phyloP scores from a whole-genome alignment of 1,140 invertebrate species.

The Zelostemma sp. region DNA sequence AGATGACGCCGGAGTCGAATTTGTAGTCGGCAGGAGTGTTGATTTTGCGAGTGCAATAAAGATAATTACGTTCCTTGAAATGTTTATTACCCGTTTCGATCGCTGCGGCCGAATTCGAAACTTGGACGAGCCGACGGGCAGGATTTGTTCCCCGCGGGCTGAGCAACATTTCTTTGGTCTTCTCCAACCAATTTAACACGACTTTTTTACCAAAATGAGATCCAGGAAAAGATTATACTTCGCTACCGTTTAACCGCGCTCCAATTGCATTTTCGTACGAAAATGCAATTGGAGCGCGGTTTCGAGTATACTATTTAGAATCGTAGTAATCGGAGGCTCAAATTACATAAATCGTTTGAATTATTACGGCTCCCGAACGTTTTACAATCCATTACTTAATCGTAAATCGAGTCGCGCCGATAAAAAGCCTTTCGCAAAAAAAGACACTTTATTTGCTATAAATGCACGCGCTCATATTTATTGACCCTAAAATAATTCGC shows the following conservation, averaged over 20 bases:
- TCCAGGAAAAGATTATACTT: not conserved
- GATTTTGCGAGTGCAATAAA: not conserved
- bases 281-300: not conserved
- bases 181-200: not conserved
- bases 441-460: slow-evolving; percentile 29
- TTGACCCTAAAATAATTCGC: slow-evolving; percentile 32
- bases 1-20: too few relatives aligned
- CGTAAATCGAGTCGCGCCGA: slow-evolving; percentile 20
- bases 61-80: not conserved
- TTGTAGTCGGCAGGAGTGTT: not conserved
- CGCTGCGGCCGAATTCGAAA: not conserved
- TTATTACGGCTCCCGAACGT: slow-evolving; percentile 7
- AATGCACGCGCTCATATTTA: slow-evolving; percentile 28
- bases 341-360: slow-evolving; percentile 1
- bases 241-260: not conserved
- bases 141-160: not conserved
- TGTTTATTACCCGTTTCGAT: not conserved
- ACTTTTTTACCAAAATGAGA: not conserved
- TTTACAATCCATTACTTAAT: slow-evolving; percentile 17
- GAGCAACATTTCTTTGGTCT: not conserved
- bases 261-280: not conserved
- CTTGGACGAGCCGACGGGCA: not conserved
- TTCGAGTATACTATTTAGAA: not conserved
- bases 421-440: slow-evolving; percentile 14
- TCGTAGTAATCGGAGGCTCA: not conserved